Conservation (phyloP, 2,113 vertebrate genomes). For the Dipodomys ordii region DNA sequence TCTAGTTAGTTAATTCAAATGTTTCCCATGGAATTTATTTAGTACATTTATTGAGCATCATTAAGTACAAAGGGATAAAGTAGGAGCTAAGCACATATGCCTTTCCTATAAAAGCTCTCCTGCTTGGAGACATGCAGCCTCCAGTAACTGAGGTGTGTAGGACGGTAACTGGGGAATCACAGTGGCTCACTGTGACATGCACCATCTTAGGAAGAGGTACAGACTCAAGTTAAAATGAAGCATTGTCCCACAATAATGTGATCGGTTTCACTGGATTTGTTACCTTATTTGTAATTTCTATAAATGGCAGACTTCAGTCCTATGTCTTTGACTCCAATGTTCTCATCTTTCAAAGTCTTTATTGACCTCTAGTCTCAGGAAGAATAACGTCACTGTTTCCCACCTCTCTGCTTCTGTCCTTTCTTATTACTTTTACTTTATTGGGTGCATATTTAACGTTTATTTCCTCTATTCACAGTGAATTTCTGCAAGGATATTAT, state of each 20-base stretch:
- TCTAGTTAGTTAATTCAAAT: neutral
- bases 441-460: neutral
- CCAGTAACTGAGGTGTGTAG: neutral
- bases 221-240: neutral
- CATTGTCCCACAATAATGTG: neutral
- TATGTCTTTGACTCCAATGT: neutral
- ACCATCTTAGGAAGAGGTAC: neutral
- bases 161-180: neutral
- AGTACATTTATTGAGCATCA: neutral
- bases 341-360: neutral
- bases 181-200: neutral
- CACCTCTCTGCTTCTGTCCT: neutral
- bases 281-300: neutral
- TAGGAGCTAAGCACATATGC: neutral
- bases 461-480: neutral
- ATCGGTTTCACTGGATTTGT: neutral
- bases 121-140: neutral
- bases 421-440: neutral
- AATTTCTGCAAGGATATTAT: neutral
- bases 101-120: neutral
- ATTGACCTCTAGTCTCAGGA: neutral
- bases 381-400: neutral
- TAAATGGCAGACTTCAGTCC: neutral
- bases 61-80: neutral
- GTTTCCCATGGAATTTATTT: neutral